Conservation (phyloP, 2,797 vertebrate species). For the Muscicapa striata region DNA sequence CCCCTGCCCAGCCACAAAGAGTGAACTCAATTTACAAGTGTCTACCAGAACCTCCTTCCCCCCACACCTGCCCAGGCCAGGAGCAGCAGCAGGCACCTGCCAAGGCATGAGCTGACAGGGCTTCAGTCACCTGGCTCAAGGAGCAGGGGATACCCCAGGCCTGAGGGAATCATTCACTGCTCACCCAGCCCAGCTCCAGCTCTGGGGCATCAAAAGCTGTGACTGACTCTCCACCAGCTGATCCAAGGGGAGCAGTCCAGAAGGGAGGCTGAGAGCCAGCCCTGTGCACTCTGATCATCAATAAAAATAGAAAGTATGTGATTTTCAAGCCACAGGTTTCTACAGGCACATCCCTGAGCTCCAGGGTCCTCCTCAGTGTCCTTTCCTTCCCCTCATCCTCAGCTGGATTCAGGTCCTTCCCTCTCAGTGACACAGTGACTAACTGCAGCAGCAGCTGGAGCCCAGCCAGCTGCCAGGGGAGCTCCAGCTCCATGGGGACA, state of each 20-base stretch:
- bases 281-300: not conserved
- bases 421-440: not conserved
- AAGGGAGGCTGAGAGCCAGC: not conserved
- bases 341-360: not conserved
- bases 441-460: not conserved
- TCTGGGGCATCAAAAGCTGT: not conserved
- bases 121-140: not conserved
- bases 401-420: not conserved
- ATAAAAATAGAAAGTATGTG: accelerated
- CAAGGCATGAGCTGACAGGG: not conserved
- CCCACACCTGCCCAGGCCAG: not conserved
- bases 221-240: not conserved
- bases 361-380: not conserved
- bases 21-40: not conserved
- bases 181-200: not conserved
- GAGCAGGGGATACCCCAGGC: not conserved
- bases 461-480: not conserved
- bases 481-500: not conserved
- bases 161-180: not conserved
- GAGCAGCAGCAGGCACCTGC: not conserved
- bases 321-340: not conserved
- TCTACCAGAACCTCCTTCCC: not conserved
- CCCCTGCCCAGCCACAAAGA: not conserved
- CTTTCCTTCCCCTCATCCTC: not conserved
- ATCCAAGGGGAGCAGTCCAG: not conserved